phyloP scores from a whole-genome alignment of 2,797 vertebrate species.

The Pangasius larnaudii region DNA sequence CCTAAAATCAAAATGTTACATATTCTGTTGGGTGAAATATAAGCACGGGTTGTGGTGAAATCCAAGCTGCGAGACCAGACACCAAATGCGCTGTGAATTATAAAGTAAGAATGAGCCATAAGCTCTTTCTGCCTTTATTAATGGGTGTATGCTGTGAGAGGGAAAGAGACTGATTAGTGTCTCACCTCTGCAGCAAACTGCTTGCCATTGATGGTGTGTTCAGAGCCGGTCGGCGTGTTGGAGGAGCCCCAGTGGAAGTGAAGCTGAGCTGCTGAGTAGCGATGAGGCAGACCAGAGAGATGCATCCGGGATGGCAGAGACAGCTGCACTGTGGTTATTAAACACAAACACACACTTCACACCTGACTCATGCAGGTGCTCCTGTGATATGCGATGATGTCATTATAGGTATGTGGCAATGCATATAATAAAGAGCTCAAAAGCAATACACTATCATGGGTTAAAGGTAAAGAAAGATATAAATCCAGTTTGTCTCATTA shows the following conservation, averaged over 20 bases:
- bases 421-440: not conserved
- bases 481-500: not conserved
- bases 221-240: slow-evolving; percentile 81
- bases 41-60: slow-evolving; percentile 22
- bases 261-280: slow-evolving; percentile 87
- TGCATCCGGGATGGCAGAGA: slow-evolving; percentile 82
- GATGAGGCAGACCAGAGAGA: slow-evolving; percentile 80
- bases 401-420: not conserved
- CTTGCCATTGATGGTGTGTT: slow-evolving; percentile 84
- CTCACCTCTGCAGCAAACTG: slow-evolving; percentile 92
- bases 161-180: not conserved
- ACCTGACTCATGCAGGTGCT: not conserved
- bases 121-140: not conserved
- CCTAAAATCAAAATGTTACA: slow-evolving; percentile 46
- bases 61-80: slow-evolving; percentile 46
- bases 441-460: not conserved
- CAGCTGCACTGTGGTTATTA: slow-evolving; percentile 82
- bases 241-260: slow-evolving; percentile 93
- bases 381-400: not conserved
- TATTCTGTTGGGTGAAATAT: slow-evolving; percentile 2
- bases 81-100: slow-evolving; percentile 30
- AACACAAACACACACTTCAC: slow-evolving; percentile 21
- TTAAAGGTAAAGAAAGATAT: not conserved
- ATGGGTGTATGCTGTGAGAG: not conserved
- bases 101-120: not conserved